Evolutionary conservation across 2,113 vertebrate species (phyloP).

Genomic region (Plotosus lineatus): DNA sequence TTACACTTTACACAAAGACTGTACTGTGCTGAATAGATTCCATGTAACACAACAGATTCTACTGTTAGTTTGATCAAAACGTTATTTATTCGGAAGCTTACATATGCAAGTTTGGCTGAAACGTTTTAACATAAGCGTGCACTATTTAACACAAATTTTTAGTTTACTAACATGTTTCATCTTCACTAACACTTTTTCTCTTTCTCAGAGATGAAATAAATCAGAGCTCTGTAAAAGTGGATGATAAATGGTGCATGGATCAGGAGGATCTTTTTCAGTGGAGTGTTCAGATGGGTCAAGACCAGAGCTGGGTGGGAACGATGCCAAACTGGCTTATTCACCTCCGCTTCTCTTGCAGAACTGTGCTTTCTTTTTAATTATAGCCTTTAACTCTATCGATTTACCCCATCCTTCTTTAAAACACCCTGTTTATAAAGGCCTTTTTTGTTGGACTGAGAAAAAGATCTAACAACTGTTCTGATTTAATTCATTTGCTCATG

Average conservation of each 20-base stretch:
- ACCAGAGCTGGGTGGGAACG: slow-evolving; percentile 22
- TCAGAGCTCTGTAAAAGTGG: slow-evolving; percentile 47
- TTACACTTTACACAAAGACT: slow-evolving; percentile 28
- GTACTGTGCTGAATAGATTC: background rate
- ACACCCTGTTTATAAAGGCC: slow-evolving; percentile 14
- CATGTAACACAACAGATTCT: background rate
- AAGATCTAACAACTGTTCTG: slow-evolving; percentile 15
- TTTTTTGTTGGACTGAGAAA: slow-evolving; percentile 28
- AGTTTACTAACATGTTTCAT: slow-evolving; percentile 41
- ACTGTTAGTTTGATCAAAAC: background rate
- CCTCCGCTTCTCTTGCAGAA: slow-evolving; percentile 33
- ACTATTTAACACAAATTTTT: slow-evolving; percentile 29
- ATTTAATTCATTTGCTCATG: slow-evolving; percentile 36
- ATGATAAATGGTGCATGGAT: slow-evolving; percentile 43
- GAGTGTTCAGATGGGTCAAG: slow-evolving; percentile 1
- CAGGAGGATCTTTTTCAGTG: slow-evolving; percentile 33
- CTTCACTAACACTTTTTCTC: slow-evolving; percentile 18
- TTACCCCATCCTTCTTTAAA: slow-evolving; percentile 14
- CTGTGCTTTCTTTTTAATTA: slow-evolving; percentile 30
- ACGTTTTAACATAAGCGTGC: slow-evolving; percentile 2
- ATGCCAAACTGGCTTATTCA: slow-evolving; percentile 40
- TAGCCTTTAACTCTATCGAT: slow-evolving; percentile 2
- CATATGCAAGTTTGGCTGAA: slow-evolving; percentile 10
- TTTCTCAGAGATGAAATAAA: slow-evolving; percentile 37
- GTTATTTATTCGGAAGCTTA: background rate